Evolutionary conservation across 2,888 invertebrate species (phyloP), one percentile per base, ranked within the genome.

Genomic region (Drosophila yooni): DNA sequence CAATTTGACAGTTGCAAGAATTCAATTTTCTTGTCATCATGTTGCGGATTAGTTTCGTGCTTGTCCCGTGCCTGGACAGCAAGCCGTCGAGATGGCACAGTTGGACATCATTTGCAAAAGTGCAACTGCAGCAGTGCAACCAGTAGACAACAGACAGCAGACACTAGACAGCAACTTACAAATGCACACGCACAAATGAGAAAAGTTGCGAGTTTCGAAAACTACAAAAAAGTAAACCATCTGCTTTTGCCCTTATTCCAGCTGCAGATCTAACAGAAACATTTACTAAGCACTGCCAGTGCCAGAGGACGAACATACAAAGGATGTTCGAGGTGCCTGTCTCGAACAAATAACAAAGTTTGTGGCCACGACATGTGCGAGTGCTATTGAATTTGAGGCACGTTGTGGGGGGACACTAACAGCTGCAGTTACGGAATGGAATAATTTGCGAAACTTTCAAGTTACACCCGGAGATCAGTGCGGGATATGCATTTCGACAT

Each of bases 1-100:
- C 89, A 88, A 88, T 88, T 88, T 88, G 91, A 90, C 90, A 90
- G 85, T 88, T 89, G 84, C 87, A 81, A 79, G 88, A 88, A 88
- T 88, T 88, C 90, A 88, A 88, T 88, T 88, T 90, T 89, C 88
- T 84, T 88, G 89, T 81, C 89, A 83, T 82, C 89, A 89, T 90
- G 88, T 90, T 88, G 90, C 79, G 90, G 90, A 88, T 88, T 88
- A 88, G 88, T 89, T 88, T 88, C 78, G 84, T 90, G 82, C 73
- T 70, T 70, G 68, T 71, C 68, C 74, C 53, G 15, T 25, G 46
- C 46, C 25, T 25, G 56, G 38, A 50, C 54, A 61, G 53, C 29
- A n/a, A 40, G 43, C 46, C n/a, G 25, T 27, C 36, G 33, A 40
- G 58, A n/a, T 27, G 38, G n/a, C 56, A 33, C 76, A 83, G 79